These are phyloP conservation scores for Glomeris maerens DNA, from an alignment of 1,140 invertebrate species.

Conservation along the genomic window DNA sequence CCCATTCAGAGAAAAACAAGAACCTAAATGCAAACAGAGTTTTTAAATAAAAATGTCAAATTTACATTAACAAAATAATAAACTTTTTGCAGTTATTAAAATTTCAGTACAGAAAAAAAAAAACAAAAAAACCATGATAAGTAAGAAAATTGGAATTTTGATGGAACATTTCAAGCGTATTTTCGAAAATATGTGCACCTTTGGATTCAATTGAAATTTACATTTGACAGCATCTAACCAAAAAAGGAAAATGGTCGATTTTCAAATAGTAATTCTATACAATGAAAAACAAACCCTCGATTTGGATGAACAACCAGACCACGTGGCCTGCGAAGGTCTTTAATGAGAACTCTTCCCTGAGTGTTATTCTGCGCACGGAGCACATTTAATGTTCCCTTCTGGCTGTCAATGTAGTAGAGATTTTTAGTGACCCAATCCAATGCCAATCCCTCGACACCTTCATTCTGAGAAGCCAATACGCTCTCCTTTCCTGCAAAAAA, in stretches of 20 bases:
- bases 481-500: conserved; percentile 54
- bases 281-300: conserved; percentile 46
- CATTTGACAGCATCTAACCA: neutral
- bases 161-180: no score
- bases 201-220: neutral
- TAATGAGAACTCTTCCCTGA: conserved; percentile 65
- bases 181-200: neutral
- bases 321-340: conserved; percentile 75
- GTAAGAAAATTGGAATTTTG: no score
- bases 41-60: conserved; percentile 7
- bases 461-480: conserved; percentile 87
- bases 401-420: conserved; percentile 93
- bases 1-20: conserved; percentile 93
- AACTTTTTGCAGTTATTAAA: no score
- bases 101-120: conserved; percentile 6
- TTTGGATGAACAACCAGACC: conserved; percentile 95
- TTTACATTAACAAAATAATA: no score
- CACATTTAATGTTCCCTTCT: conserved; percentile 89
- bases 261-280: neutral
- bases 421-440: conserved; percentile 96
- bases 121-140: conserved; percentile 3
- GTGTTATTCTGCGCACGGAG: conserved; percentile 71
- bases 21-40: conserved; percentile 32
- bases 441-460: conserved; percentile 90
- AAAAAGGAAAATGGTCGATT: neutral